Conservation (phyloP, 2,888 invertebrate species). For the Pomacea canaliculata region DNA sequence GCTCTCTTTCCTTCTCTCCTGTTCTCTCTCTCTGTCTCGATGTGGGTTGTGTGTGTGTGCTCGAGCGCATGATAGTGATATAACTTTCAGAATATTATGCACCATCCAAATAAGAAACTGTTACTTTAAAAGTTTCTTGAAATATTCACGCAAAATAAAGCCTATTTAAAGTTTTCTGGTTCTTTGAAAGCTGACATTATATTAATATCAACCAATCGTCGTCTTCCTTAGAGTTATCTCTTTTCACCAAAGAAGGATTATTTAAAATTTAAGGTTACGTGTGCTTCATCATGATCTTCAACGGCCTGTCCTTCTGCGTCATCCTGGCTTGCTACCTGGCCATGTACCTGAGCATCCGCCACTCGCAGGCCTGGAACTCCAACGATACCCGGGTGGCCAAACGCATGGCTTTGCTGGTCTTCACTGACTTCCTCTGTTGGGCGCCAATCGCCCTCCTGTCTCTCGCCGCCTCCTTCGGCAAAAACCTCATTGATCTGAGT, state of each 20-base stretch:
- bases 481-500: constrained; percentile 90
- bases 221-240: no score
- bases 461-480: constrained; percentile 91
- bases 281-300: constrained; percentile 65
- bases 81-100: no score
- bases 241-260: no score
- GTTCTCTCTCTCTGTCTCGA: neutral
- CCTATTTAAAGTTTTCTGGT: no score
- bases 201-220: no score
- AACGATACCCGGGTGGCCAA: constrained; percentile 97
- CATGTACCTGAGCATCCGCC: constrained; percentile 98
- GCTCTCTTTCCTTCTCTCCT: neutral
- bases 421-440: constrained; percentile 98
- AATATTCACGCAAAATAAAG: no score
- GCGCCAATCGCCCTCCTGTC: constrained; percentile 97
- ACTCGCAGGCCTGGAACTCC: constrained; percentile 94
- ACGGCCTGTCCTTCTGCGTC: constrained; percentile 85
- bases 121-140: no score
- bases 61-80: neutral
- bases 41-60: neutral
- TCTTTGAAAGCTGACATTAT: no score
- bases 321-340: constrained; percentile 96
- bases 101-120: no score
- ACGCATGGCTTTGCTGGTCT: constrained; percentile 94
- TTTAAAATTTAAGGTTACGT: constrained; percentile 57